Percentiles rank a stretch among this genome's conserved stretches.
These are phyloP conservation scores for Hemiprocne comata DNA, from an alignment of 2,113 vertebrate species.

Conservation along the genomic window DNA sequence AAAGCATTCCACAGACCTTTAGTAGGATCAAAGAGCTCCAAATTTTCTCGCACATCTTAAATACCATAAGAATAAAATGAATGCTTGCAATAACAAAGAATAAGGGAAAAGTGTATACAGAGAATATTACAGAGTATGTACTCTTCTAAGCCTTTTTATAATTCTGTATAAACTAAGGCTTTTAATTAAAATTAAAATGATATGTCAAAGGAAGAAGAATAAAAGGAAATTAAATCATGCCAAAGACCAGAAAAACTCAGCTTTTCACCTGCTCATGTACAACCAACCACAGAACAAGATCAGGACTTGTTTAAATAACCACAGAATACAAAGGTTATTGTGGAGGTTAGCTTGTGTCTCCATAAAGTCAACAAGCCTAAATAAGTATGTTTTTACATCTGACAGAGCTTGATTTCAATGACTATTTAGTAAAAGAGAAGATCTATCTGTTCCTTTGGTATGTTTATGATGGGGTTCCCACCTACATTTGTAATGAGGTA, in stretches of 20 bases:
- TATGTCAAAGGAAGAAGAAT: neutral
- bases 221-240: neutral
- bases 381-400: neutral
- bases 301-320: neutral
- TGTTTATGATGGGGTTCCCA: neutral
- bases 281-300: neutral
- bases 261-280: neutral
- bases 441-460: neutral
- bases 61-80: neutral
- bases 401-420: neutral
- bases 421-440: neutral
- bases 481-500: neutral
- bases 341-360: neutral
- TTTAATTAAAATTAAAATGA: neutral
- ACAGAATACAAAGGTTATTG: neutral
- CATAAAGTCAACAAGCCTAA: neutral
- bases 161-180: neutral
- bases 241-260: neutral
- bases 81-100: neutral
- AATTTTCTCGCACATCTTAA: neutral
- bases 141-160: neutral
- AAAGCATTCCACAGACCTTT: neutral
- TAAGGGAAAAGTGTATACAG: neutral
- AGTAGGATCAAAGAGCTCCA: neutral
- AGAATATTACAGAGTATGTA: neutral